Evolutionary conservation across 1,140 invertebrate species (phyloP), one percentile per base, ranked within the genome.

Genomic region (Holcopasites calliopsidis): DNA sequence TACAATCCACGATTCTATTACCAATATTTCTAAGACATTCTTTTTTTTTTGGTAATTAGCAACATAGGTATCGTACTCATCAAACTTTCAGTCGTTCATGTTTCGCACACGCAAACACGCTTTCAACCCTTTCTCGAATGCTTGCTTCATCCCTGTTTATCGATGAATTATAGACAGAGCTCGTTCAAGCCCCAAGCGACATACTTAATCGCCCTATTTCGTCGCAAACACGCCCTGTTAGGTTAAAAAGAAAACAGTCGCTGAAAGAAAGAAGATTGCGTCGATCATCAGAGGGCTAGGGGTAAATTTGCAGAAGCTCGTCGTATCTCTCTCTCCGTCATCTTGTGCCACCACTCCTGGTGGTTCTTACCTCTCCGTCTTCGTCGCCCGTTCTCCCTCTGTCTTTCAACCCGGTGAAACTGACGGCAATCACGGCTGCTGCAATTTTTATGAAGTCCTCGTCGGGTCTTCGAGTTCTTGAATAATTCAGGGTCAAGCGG

Each of bases 391-490:
- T 11, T 2, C 42, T 35, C n/a, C 23, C 16, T 50, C 79, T 50
- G 35, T 62, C 79, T 57, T 70, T 80, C 77, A 79, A 74, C 80
- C 81, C 74, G 55, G 57, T 66, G 76, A 72, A 83, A 62, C 40
- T 71, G 80, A 73, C 87, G 82, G 89, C 88, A 91, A 91, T 91
- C 90, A 90, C 86, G 89, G 73, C 49, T 73, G 71, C 74, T 91
- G 88, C 85, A 91, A 90, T 90, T 91, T 91, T 91, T 86, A 91
- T 90, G 81, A 88, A 89, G 86, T 90, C 85, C 85, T 88, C 87
- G 82, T 79, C 84, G 81, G 81, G 80, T 86, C 87, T 88, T 86
- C 82, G 79, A 77, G 82, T 79, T 78, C 82, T 85, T 90, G 85
- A 90, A 90, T 90, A 89, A 90, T 90, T 90, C 88, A 90, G 85